A percentile compares a stretch with the other conserved stretches of the same genome.
These are phyloP conservation scores for Zingel zingel DNA, from an alignment of 2,113 vertebrate species.

Conservation along the genomic window DNA sequence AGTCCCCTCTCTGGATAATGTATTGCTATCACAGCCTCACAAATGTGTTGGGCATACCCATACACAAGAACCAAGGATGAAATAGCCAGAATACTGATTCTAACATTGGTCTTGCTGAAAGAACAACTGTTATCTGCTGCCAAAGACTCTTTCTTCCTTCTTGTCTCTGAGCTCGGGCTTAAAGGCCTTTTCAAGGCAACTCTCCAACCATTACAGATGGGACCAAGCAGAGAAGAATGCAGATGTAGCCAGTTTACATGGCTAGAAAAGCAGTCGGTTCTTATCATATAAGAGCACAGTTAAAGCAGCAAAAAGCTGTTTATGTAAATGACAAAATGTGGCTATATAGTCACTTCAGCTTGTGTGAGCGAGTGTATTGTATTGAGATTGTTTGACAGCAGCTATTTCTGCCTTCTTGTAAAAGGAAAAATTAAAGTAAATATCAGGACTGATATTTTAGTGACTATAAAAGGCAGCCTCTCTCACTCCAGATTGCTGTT, in stretches of 20 bases:
- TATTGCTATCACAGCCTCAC: conserved; percentile 65
- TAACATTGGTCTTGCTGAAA: conserved; percentile 58
- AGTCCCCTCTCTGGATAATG: conserved; percentile 57
- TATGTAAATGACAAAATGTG: background rate
- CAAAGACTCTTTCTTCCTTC: conserved; percentile 51
- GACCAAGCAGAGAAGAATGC: conserved; percentile 33
- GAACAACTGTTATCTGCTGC: conserved; percentile 48
- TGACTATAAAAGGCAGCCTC: conserved; percentile 21
- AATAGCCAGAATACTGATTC: conserved; percentile 53
- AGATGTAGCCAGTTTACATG: conserved; percentile 16
- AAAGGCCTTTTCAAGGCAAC: conserved; percentile 44
- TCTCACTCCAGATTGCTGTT: conserved; percentile 34
- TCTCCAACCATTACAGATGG: conserved; percentile 48
- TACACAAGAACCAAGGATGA: conserved; percentile 50
- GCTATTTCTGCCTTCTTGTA: conserved; percentile 8
- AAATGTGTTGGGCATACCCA: conserved; percentile 62
- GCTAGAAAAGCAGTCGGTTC: background rate
- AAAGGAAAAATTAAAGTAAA: conserved; percentile 43
- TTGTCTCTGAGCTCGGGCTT: conserved; percentile 34
- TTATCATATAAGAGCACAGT: background rate
- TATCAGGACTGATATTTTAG: conserved; percentile 54
- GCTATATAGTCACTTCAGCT: background rate
- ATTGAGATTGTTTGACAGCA: conserved; percentile 21
- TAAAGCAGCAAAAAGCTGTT: background rate
- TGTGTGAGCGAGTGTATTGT: background rate